These are phyloP conservation scores for Apodemia hepburni DNA, from an alignment of 2,888 invertebrate species.

Conservation along the genomic window DNA sequence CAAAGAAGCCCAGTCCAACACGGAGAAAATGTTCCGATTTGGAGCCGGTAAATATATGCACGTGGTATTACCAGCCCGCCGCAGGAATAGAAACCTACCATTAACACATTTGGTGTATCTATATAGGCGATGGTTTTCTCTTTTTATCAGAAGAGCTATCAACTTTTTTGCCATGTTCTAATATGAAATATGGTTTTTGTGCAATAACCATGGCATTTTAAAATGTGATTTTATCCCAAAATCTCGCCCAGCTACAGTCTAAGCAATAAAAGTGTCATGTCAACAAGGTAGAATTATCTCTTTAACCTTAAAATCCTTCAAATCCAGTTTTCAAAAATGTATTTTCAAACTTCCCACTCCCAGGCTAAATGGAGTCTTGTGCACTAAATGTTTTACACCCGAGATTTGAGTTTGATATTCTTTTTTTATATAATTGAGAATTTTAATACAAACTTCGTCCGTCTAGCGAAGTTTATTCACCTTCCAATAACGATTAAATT, in stretches of 20 bases:
- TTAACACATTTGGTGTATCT: no score
- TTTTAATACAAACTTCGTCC: conserved; percentile 6
- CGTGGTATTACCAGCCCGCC: no score
- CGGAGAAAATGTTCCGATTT: no score
- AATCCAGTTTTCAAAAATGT: background rate
- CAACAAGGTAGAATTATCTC: background rate
- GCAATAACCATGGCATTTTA: background rate
- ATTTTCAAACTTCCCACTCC: background rate
- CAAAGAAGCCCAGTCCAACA: no score
- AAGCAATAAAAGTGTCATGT: background rate
- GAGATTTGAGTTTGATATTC: background rate
- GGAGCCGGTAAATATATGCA: no score
- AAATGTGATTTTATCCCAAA: background rate
- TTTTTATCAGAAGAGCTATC: no score
- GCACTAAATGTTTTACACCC: background rate
- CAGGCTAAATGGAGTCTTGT: background rate
- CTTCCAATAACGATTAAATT: conserved; percentile 8
- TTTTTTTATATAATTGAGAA: background rate
- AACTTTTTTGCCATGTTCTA: no score
- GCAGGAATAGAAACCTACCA: no score
- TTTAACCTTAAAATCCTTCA: background rate
- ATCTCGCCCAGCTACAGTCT: background rate
- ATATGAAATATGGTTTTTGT: background rate
- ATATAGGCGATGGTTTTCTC: no score
- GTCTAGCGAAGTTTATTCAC: conserved; percentile 10